phyloP scores from a whole-genome alignment of 2,113 vertebrate species.

The Pygoscelis adeliae region DNA sequence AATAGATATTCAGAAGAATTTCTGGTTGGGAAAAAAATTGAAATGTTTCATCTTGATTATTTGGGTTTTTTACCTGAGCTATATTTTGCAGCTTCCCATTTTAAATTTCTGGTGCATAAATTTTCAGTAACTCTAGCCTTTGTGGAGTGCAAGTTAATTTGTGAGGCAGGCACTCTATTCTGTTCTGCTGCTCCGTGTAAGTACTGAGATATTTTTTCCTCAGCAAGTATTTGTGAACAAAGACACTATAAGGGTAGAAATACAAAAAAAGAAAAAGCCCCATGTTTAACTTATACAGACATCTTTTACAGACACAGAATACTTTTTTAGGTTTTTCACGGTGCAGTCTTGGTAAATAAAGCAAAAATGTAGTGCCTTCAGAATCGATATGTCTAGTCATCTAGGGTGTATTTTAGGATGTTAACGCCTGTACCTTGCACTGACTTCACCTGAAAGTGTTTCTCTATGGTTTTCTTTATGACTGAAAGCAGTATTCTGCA shows the following conservation, averaged over 20 bases:
- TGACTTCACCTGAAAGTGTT: not conserved
- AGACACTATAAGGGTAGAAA: not conserved
- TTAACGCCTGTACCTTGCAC: not conserved
- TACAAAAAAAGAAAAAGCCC: fast-evolving
- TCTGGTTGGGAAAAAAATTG: not conserved
- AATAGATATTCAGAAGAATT: not conserved
- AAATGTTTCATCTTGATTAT: not conserved
- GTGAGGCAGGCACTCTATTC: not conserved
- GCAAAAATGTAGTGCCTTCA: not conserved
- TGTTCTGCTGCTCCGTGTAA: not conserved
- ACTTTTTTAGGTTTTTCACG: not conserved
- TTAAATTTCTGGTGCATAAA: not conserved
- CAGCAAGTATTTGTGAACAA: not conserved
- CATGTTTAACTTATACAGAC: not conserved
- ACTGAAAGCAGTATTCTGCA: not conserved
- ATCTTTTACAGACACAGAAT: not conserved
- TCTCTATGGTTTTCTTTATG: not conserved
- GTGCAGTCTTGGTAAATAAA: not conserved
- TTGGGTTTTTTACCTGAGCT: not conserved
- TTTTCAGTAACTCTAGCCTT: not conserved
- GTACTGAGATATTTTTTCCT: not conserved
- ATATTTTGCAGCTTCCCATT: not conserved
- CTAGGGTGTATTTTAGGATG: not conserved
- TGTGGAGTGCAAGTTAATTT: not conserved
- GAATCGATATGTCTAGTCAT: not conserved